Conservation (phyloP, 2,113 vertebrate genomes). For the Labeo catla region DNA sequence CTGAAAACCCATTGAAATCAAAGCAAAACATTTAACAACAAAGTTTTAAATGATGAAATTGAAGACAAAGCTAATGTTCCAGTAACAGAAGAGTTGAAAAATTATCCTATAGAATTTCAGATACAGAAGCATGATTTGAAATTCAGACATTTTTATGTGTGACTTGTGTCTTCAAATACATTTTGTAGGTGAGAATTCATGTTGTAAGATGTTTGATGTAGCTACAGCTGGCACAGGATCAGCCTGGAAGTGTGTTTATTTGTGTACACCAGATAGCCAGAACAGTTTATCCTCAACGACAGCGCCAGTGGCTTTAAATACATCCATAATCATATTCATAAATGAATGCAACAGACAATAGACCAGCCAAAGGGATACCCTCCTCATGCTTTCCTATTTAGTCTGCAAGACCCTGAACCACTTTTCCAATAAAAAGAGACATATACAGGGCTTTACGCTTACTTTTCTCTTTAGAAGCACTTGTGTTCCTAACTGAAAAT, state of each 20-base stretch:
- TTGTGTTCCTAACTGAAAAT: no score
- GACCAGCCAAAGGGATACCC: constrained; percentile 65
- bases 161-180: not conserved
- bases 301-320: constrained; percentile 45
- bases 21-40: no score
- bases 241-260: not conserved
- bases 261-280: not conserved
- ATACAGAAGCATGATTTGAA: not conserved
- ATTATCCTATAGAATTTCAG: not conserved
- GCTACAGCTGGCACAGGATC: not conserved
- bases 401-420: not conserved
- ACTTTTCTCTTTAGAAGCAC: no score
- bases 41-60: no score
- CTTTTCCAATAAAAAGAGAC: not conserved
- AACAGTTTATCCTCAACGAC: constrained; percentile 22
- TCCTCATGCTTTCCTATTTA: not conserved
- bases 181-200: no score
- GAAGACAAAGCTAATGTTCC: no score
- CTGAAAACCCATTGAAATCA: no score
- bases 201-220: not conserved
- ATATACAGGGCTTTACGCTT: not conserved
- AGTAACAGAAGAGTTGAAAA: no score
- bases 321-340: constrained; percentile 7
- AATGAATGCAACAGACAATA: constrained; percentile 1
- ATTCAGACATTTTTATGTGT: not conserved